Conservation (phyloP, 2,797 vertebrate genomes). For the Coracias cyanogaster region DNA sequence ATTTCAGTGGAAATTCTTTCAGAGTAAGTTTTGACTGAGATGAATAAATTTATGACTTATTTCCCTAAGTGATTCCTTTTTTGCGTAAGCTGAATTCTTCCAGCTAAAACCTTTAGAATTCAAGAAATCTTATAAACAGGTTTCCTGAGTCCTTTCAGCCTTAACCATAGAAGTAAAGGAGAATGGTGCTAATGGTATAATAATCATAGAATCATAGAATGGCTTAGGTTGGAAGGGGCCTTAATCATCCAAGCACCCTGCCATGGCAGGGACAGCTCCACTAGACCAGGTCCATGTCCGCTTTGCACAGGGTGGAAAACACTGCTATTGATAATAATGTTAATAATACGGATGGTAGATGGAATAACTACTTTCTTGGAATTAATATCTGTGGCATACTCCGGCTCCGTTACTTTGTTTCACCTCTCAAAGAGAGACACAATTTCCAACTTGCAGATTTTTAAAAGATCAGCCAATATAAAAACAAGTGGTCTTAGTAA, state of each 20-base stretch:
- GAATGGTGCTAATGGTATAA: background rate
- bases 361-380: background rate
- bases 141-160: background rate
- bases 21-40: background rate
- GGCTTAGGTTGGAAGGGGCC: background rate
- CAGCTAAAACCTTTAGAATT: conserved; percentile 2
- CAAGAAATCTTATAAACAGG: background rate
- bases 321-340: background rate
- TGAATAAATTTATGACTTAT: background rate
- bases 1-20: conserved; percentile 8
- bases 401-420: background rate
- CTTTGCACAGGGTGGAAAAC: background rate
- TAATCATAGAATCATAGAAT: background rate
- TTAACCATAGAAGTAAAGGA: background rate
- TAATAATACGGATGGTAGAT: background rate
- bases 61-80: background rate
- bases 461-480: background rate
- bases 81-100: background rate
- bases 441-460: background rate
- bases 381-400: background rate
- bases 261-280: background rate
- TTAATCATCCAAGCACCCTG: background rate
- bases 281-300: background rate
- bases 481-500: conserved; percentile 18
- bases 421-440: background rate